phyloP scores from a whole-genome alignment of 2,113 vertebrate species.

The Pluvianellus socialis region DNA sequence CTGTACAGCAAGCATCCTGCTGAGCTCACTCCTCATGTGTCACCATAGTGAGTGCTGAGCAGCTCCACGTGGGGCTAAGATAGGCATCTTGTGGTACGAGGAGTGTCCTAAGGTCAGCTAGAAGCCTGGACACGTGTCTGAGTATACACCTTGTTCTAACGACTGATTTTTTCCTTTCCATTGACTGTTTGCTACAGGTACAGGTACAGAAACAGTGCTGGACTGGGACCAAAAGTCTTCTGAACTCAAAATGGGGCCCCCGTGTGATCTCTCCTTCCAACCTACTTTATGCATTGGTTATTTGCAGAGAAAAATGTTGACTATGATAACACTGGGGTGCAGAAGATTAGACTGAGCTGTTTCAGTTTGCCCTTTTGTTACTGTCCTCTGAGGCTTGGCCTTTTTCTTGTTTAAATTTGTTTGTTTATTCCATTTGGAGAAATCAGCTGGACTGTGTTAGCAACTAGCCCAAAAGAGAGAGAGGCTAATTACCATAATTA shows the following conservation, averaged over 20 bases:
- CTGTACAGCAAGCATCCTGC: not conserved
- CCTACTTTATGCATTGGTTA: not conserved
- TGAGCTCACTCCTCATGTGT: not conserved
- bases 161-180: not conserved
- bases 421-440: slow-evolving; percentile 1
- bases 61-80: not conserved
- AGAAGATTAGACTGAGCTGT: not conserved
- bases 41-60: not conserved
- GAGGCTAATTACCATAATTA: not conserved
- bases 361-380: not conserved
- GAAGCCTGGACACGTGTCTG: fast-evolving
- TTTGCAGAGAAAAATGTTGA: not conserved
- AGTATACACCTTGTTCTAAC: not conserved
- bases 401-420: not conserved
- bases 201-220: not conserved
- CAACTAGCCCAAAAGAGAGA: not conserved
- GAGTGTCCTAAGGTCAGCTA: not conserved
- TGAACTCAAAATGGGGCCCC: not conserved
- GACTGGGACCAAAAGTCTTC: not conserved
- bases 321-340: not conserved
- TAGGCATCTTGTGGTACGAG: not conserved
- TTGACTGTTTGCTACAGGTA: not conserved
- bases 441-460: not conserved
- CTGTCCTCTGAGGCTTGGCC: not conserved
- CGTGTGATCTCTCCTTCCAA: not conserved